Percentiles rank a stretch among this genome's conserved stretches.
Conservation (phyloP, 1,140 invertebrate species). For the Drosophila mauritiana region DNA sequence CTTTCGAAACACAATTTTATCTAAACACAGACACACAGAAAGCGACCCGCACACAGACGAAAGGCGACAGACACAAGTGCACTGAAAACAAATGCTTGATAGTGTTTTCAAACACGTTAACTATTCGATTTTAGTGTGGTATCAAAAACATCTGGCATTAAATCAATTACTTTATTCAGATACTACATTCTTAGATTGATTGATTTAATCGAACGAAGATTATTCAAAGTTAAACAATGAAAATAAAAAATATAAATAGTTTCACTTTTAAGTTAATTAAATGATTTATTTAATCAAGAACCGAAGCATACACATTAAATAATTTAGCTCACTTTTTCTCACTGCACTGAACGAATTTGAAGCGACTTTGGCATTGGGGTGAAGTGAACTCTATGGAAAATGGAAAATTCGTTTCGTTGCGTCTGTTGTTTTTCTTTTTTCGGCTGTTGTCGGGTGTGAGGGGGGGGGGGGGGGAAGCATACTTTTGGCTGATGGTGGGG, state of each 20-base stretch:
- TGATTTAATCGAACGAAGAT: too few species aligned
- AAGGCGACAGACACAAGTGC: conserved; percentile 29
- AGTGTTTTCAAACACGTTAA: too few species aligned
- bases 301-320: too few species aligned
- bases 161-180: too few species aligned
- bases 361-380: conserved; percentile 52
- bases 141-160: neutral
- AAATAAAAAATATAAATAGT: too few species aligned
- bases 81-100: conserved; percentile 15
- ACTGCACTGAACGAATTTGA: conserved; percentile 41
- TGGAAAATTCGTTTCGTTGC: conserved; percentile 58
- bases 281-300: too few species aligned
- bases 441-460: neutral
- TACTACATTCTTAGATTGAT: too few species aligned
- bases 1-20: conserved; percentile 85
- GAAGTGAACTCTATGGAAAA: conserved; percentile 49
- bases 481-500: neutral
- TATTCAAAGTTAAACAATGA: too few species aligned
- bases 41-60: conserved; percentile 25
- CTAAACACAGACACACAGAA: conserved; percentile 73
- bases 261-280: too few species aligned
- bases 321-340: neutral
- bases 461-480: neutral
- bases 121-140: neutral
- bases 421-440: conserved; percentile 54